These are phyloP conservation scores for Anas georgica DNA, from an alignment of 2,797 vertebrate species.

Conservation along the genomic window DNA sequence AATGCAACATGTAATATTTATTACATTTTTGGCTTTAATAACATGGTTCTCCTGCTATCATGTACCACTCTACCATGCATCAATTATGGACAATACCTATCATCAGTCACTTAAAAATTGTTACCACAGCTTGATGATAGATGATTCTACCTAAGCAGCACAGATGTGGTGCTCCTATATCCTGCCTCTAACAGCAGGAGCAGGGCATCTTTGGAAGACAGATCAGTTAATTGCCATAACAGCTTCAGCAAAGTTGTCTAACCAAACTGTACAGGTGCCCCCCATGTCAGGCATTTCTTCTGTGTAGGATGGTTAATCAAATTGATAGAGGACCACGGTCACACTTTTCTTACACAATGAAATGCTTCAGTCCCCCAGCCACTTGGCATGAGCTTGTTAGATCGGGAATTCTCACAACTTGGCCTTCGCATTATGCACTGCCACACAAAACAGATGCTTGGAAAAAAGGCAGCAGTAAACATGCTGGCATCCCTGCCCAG, in stretches of 20 bases:
- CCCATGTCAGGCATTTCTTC: background rate
- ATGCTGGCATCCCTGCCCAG: no score
- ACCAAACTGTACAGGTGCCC: background rate
- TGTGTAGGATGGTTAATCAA: background rate
- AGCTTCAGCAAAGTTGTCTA: background rate
- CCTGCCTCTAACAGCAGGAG: background rate
- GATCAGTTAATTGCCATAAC: background rate
- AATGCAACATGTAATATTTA: background rate
- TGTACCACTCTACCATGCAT: background rate
- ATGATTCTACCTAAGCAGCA: background rate
- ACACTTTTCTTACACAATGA: background rate
- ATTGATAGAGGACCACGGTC: background rate
- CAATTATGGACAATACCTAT: background rate
- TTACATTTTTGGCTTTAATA: background rate
- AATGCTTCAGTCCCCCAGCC: background rate
- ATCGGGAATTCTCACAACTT: background rate
- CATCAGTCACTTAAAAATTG: background rate
- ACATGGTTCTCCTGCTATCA: background rate
- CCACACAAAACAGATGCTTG: background rate
- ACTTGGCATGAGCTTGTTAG: background rate
- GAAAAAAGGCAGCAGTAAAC: background rate
- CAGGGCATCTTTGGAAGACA: background rate
- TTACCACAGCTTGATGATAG: background rate
- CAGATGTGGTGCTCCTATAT: background rate
- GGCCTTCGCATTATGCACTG: accelerated